Conservation (phyloP, 1,140 invertebrate species). For the Aleiodes sp. region DNA sequence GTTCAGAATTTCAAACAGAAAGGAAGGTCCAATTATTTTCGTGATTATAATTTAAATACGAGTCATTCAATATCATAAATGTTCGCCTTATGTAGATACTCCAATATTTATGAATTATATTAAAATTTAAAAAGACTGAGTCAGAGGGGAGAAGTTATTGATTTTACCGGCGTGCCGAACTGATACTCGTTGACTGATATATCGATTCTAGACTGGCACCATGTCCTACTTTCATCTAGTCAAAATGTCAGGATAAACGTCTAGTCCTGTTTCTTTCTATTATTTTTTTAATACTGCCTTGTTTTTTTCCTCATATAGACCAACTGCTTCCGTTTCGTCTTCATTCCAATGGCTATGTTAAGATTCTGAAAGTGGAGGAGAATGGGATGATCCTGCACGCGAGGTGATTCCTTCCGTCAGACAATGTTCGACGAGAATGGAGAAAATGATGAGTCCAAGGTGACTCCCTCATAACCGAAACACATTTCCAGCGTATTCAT, state of each 20-base stretch:
- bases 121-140: conserved; percentile 1
- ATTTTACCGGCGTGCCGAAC: conserved; percentile 45
- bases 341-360: not conserved
- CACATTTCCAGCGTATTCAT: no score
- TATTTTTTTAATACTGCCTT: not conserved
- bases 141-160: conserved; percentile 39
- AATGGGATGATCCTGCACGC: conserved; percentile 18
- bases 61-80: no score
- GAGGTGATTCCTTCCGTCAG: conserved; percentile 25
- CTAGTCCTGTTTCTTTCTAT: conserved; percentile 26
- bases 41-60: no score
- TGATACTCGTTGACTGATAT: conserved; percentile 49
- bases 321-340: conserved; percentile 1
- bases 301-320: conserved; percentile 1
- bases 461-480: conserved; percentile 15
- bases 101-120: not conserved
- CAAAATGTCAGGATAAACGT: conserved; percentile 42
- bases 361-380: no score
- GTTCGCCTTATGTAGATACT: no score
- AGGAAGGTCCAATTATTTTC: no score
- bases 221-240: conserved; percentile 52
- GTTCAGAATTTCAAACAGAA: no score
- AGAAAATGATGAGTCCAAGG: conserved; percentile 1
- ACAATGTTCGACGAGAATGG: not conserved
- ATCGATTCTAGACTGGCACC: conserved; percentile 41